Conservation (phyloP, 92 coral and sea anemone species). For the Phenganax marumi region DNA sequence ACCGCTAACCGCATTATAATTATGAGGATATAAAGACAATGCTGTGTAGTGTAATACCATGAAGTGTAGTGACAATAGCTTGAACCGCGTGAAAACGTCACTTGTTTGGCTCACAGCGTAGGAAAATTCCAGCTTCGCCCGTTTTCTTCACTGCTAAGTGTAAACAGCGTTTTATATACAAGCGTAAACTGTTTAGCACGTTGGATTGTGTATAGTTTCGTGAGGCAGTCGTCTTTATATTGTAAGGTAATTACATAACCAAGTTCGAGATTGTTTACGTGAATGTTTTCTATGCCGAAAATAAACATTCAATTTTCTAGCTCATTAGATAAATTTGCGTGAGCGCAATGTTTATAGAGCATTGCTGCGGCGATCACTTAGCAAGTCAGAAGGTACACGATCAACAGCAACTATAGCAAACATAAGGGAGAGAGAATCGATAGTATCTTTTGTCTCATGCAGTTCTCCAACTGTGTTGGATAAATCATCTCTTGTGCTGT, state of each 20-base stretch:
- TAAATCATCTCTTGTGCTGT: conserved; percentile 1
- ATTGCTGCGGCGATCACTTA: conserved; percentile 14
- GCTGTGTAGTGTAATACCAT: neutral
- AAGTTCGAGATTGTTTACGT: neutral
- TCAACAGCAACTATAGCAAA: neutral
- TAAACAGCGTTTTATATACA: neutral
- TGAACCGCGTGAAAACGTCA: conserved; percentile 6
- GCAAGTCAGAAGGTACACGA: neutral
- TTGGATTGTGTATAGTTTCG: neutral
- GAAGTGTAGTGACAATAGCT: neutral
- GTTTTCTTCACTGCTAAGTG: neutral
- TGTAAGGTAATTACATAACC: neutral
- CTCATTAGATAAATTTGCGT: conserved; percentile 27
- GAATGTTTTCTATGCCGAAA: conserved; percentile 19
- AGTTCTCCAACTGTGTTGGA: neutral
- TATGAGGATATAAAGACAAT: conserved; percentile 13
- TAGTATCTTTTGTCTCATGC: neutral
- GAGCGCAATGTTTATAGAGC: neutral
- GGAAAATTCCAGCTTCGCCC: conserved; percentile 11
- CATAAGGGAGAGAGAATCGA: neutral
- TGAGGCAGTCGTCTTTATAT: neutral
- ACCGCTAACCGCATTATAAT: conserved; percentile 24
- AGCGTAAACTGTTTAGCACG: neutral
- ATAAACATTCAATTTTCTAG: conserved; percentile 21
- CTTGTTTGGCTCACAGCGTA: neutral